Evolutionary conservation across 53 echinoderm and acorn worm species (phyloP).

Genomic region (Holothuria leucospilota): DNA sequence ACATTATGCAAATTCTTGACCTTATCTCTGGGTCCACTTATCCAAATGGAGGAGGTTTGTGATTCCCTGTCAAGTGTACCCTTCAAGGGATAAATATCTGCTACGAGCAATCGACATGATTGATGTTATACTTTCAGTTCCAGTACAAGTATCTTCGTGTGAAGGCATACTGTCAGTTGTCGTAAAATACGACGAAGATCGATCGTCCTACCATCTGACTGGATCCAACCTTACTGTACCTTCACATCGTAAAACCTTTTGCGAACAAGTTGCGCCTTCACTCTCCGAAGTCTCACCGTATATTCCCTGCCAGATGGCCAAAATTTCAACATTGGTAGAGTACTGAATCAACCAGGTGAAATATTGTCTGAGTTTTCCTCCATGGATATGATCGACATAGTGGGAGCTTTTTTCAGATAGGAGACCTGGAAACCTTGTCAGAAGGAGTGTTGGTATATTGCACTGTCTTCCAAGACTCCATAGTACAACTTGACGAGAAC

Average conservation of each 20-base stretch:
- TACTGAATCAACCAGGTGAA: not conserved
- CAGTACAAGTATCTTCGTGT: too few species aligned
- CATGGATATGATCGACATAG: not conserved
- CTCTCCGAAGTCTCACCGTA: not conserved
- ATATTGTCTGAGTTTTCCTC: constrained; percentile 2
- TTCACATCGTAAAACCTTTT: not conserved
- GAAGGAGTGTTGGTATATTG: not conserved
- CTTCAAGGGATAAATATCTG: too few species aligned
- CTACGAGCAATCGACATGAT: too few species aligned
- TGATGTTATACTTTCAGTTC: too few species aligned
- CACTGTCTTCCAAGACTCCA: not conserved
- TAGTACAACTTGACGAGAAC: not conserved
- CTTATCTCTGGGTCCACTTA: too few species aligned
- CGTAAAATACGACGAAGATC: too few species aligned
- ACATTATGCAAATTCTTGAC: too few species aligned
- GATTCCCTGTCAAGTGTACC: too few species aligned
- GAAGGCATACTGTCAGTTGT: too few species aligned
- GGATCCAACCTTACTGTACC: not conserved
- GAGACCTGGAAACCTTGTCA: not conserved
- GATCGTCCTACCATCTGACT: not conserved
- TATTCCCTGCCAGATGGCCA: constrained; percentile 3
- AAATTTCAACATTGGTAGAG: not conserved
- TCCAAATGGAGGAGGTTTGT: too few species aligned
- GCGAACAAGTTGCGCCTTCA: not conserved
- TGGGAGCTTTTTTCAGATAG: constrained; percentile 9